Percentiles rank a stretch among this genome's conserved stretches.
Evolutionary conservation across 2,888 invertebrate genomes (phyloP).

Genomic region (Carcina quercana): DNA sequence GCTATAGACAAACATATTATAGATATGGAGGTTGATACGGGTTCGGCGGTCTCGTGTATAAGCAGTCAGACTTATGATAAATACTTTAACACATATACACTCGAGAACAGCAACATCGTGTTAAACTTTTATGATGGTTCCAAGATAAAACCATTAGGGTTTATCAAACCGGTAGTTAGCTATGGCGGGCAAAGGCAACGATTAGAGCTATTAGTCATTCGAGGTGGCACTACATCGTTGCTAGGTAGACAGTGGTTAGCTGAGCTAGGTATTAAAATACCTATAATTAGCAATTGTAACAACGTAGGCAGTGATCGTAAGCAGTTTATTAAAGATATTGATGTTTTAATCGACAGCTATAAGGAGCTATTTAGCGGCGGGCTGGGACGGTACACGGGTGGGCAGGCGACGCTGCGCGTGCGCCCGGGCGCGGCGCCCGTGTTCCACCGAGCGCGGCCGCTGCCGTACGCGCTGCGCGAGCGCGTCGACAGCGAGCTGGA

Average conservation of each 20-base stretch:
- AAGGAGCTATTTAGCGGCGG: slow-evolving; percentile 9
- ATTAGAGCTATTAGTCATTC: slow-evolving; percentile 9
- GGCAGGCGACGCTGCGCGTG: slow-evolving; percentile 7
- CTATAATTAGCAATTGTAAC: no score
- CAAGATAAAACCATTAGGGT: no score
- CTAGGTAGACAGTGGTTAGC: slow-evolving; percentile 7
- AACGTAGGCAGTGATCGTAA: slow-evolving; percentile 4
- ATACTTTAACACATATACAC: slow-evolving; percentile 3
- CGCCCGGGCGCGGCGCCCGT: slow-evolving; percentile 10
- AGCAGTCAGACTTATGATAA: slow-evolving; percentile 7
- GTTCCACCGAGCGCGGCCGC: slow-evolving; percentile 10
- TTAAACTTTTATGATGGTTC: slow-evolving; percentile 3
- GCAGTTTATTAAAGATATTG: not conserved
- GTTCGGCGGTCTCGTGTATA: no score
- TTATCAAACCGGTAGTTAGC: slow-evolving; percentile 5
- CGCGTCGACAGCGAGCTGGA: slow-evolving; percentile 15
- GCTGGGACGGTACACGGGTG: no score
- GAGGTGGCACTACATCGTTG: slow-evolving; percentile 7
- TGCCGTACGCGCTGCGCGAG: slow-evolving; percentile 9
- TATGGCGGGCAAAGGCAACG: slow-evolving; percentile 1
- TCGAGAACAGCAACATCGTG: slow-evolving; percentile 6
- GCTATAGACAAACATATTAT: slow-evolving; percentile 5
- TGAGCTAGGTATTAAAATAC: no score
- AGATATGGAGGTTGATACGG: slow-evolving; percentile 13
- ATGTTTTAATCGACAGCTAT: slow-evolving; percentile 4